A percentile compares a stretch with the other conserved stretches of the same genome.
phyloP scores from a whole-genome alignment of 1,140 invertebrate genomes.

The Psilanteris sp. region DNA sequence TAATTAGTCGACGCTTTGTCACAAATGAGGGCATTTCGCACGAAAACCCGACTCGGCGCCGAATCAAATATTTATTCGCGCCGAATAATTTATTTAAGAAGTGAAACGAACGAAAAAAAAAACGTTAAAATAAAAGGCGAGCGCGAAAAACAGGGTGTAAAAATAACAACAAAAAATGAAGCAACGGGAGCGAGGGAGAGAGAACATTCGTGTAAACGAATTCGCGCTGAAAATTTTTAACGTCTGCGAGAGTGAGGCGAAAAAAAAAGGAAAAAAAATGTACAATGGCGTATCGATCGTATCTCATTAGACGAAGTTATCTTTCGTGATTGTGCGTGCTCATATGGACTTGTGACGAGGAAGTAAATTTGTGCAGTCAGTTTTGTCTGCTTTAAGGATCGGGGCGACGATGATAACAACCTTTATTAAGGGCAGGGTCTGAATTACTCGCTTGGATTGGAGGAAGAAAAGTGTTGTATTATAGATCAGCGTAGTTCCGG shows the following conservation, averaged over 20 bases:
- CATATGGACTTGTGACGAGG: conserved; percentile 30
- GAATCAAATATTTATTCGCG: conserved; percentile 1
- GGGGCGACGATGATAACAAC: conserved; percentile 30
- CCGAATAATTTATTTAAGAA: too few species aligned
- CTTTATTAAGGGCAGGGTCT: conserved; percentile 36
- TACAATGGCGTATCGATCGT: conserved; percentile 45
- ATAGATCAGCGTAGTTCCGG: too few species aligned
- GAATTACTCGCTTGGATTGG: too few species aligned
- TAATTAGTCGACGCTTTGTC: conserved; percentile 17
- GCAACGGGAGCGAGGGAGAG: neutral
- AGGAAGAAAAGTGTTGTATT: too few species aligned
- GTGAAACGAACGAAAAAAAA: too few species aligned
- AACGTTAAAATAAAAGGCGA: too few species aligned
- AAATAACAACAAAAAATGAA: too few species aligned
- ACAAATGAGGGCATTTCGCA: conserved; percentile 14
- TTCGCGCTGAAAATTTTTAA: conserved; percentile 21
- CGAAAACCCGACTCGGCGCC: neutral
- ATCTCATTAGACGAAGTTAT: conserved; percentile 45
- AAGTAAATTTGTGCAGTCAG: conserved; percentile 45
- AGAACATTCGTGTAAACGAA: conserved; percentile 20
- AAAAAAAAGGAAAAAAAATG: too few species aligned
- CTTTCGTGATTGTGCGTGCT: conserved; percentile 47
- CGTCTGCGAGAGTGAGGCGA: conserved; percentile 26
- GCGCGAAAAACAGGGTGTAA: too few species aligned
- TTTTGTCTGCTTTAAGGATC: conserved; percentile 31